Evolutionary conservation across 2,888 invertebrate genomes (phyloP), one percentile per base, ranked within the genome.

Genomic region (Volucella inanis): DNA sequence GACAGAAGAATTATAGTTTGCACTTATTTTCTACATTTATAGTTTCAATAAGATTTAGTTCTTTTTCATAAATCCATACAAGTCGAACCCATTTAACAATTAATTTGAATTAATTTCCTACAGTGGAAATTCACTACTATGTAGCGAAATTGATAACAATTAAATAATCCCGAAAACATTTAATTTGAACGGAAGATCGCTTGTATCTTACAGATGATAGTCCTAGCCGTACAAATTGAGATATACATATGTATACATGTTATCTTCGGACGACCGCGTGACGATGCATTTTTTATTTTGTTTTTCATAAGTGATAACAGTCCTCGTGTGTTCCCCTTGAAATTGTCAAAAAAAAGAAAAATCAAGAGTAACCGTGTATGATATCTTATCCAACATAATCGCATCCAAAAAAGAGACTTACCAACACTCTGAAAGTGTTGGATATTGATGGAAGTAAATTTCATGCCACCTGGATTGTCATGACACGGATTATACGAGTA

Each of bases 381-480:
- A 3, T 50, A 14, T 62, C 15, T 14, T 39, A 8, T 6, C 10
- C 22, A 31, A 31, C 31, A 31, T 31, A 31, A 31, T 31, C 4
- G n/a, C n/a, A 31, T 14, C 31, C 39, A 15, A n/a, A 0, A 6
- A 45, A 65, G 39, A 70, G 45, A 22, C 45, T 55, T 55, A 57
- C 47, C 10, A 31, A 55, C 14, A 68, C 41, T 45, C 11, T 11
- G 15, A 49, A 12, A 43, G 41, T 45, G 45, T 15, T 14, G 43
- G 9, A 39, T 49, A 54, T 52, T 41, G 38, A 11, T 54, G 1
- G 4, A 38, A 55, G 22, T 54, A 54, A 45, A 61, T 6, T 52
- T 11, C 52, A 54, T 62, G n/a, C 50, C 54, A 72, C 62, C 52
- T 62, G 62, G 45, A 64, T 64, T 50, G 39, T 47, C 15, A 39